phyloP scores from a whole-genome alignment of 2,888 invertebrate species.

The Clitarchus hookeri region DNA sequence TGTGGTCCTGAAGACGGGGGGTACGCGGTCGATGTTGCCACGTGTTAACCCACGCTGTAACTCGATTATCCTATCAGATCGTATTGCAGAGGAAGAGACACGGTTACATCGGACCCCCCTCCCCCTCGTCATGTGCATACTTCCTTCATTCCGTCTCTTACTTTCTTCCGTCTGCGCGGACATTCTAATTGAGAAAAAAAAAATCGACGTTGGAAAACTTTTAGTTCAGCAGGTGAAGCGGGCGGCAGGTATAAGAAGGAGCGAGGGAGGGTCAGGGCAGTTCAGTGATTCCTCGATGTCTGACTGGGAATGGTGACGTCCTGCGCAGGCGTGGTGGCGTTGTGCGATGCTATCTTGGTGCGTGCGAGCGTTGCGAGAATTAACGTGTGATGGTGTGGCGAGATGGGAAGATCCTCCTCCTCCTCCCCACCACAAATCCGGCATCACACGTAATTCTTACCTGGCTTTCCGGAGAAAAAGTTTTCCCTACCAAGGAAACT shows the following conservation, averaged over 20 bases:
- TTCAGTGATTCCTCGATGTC: background rate
- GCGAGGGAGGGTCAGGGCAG: background rate
- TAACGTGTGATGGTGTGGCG: background rate
- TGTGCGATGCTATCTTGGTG: background rate
- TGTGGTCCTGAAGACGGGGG: background rate
- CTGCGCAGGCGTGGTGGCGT: background rate
- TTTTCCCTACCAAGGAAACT: no score
- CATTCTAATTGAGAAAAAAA: background rate
- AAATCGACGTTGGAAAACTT: background rate
- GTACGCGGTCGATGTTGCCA: background rate
- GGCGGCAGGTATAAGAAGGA: background rate
- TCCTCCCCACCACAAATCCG: background rate
- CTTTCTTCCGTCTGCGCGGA: background rate
- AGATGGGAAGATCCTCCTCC: background rate
- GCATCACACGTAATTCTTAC: no score
- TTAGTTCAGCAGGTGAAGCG: background rate
- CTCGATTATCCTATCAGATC: conserved; percentile 8
- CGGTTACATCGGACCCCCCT: background rate
- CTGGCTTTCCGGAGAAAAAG: no score
- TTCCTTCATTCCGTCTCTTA: no score
- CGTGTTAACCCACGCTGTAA: background rate
- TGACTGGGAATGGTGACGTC: background rate
- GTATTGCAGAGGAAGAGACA: background rate
- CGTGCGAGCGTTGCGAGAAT: background rate
- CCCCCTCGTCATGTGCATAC: background rate